These are phyloP conservation scores for Smittia sp. DNA, from an alignment of 2,888 invertebrate genomes.

Conservation along the genomic window DNA sequence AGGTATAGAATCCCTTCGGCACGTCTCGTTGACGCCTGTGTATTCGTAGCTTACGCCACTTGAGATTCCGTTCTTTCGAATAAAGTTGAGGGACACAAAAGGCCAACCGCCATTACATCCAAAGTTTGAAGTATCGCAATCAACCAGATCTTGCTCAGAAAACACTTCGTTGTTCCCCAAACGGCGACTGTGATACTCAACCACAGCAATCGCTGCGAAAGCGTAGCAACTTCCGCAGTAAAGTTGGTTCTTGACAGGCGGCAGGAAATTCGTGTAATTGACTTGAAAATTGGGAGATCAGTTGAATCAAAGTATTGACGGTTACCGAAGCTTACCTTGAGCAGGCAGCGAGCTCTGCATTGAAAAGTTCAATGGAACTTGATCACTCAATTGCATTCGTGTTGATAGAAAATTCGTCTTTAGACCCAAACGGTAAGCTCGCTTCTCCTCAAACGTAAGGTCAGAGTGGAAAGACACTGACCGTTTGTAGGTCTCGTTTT, in stretches of 20 bases:
- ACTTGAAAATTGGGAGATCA: neutral
- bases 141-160: neutral
- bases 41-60: neutral
- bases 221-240: neutral
- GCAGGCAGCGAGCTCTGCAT: no score
- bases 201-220: neutral
- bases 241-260: neutral
- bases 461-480: no score
- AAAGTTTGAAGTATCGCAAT: neutral
- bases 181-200: neutral
- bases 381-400: no score
- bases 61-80: neutral
- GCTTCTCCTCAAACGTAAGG: no score
- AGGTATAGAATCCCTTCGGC: neutral
- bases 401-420: no score
- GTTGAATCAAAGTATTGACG: no score
- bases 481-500: no score
- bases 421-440: no score
- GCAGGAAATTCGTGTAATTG: neutral
- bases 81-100: neutral
- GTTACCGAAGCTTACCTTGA: no score
- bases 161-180: neutral
- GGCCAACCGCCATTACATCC: neutral
- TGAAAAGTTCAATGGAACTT: no score
- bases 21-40: neutral